phyloP scores from a whole-genome alignment of 37 sponge, comb jelly and placozoan species.

The Aphrocallistes beatrix region DNA sequence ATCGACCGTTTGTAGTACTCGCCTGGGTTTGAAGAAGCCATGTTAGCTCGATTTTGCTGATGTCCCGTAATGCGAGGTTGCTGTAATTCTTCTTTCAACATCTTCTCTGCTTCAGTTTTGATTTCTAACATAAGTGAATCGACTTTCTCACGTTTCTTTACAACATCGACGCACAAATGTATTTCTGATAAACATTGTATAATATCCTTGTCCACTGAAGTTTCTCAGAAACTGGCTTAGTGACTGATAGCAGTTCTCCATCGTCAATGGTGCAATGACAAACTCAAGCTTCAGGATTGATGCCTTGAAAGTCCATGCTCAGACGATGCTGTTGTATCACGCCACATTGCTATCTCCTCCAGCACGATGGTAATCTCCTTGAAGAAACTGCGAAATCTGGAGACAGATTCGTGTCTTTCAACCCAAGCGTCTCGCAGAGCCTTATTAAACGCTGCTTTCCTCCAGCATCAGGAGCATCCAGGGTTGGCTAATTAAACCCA shows the following conservation, averaged over 20 bases:
- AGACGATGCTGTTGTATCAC: neutral
- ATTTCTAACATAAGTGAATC: neutral
- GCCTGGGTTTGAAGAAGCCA: constrained; percentile 7
- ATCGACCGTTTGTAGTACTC: constrained; percentile 16
- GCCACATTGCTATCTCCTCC: constrained; percentile 7
- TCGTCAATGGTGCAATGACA: constrained; percentile 13
- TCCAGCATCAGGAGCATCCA: constrained; percentile 6
- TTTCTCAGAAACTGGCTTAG: constrained; percentile 16
- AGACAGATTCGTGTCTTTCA: constrained; percentile 17
- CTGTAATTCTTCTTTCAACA: constrained; percentile 2
- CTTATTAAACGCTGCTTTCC: constrained; percentile 13
- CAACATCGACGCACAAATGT: neutral
- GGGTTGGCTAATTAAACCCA: too few species aligned
- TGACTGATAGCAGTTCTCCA: neutral
- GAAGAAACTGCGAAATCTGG: neutral
- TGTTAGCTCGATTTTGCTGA: constrained; percentile 12
- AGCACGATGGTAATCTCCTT: neutral
- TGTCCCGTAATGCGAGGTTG: constrained; percentile 9
- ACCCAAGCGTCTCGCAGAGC: constrained; percentile 32
- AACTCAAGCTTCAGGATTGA: constrained; percentile 6
- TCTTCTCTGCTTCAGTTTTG: neutral
- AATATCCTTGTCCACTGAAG: constrained; percentile 16
- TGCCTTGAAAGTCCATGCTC: constrained; percentile 5
- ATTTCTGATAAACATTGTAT: constrained; percentile 3
- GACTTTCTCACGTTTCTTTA: neutral